Conservation (phyloP, 2,888 invertebrate genomes). For the Polylopha cassiicola region DNA sequence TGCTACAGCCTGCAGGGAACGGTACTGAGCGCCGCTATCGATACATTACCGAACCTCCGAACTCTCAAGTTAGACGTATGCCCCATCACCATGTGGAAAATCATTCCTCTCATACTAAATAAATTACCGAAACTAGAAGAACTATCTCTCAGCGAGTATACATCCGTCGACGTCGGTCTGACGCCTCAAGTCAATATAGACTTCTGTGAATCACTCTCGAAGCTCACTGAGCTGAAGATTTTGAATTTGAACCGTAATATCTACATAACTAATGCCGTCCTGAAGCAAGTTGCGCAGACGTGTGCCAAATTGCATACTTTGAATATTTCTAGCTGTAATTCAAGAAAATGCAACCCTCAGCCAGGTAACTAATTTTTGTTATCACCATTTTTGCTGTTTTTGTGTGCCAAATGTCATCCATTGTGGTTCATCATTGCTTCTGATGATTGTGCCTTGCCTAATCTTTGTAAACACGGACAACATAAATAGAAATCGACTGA, state of each 20-base stretch:
- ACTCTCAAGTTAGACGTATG: conserved; percentile 56
- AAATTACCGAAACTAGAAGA: conserved; percentile 55
- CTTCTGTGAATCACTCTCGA: conserved; percentile 54
- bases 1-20: conserved; percentile 65
- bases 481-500: no score
- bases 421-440: neutral
- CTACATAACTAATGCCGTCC: conserved; percentile 69
- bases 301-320: conserved; percentile 64
- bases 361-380: conserved; percentile 39
- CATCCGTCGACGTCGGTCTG: conserved; percentile 37
- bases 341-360: conserved; percentile 38
- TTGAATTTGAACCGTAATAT: conserved; percentile 65
- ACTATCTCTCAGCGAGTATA: conserved; percentile 60
- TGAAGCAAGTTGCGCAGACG: conserved; percentile 65
- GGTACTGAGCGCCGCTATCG: conserved; percentile 52
- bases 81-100: conserved; percentile 58
- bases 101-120: conserved; percentile 52
- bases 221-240: conserved; percentile 58
- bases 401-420: neutral
- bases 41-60: conserved; percentile 46
- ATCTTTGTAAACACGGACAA: no score
- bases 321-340: conserved; percentile 66
- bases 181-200: conserved; percentile 42
- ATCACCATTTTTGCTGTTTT: neutral
- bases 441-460: no score